Base-by-base conservation (phyloP, 2,113 vertebrate genomes). In the Pomatostomus ruficeps region DNA sequence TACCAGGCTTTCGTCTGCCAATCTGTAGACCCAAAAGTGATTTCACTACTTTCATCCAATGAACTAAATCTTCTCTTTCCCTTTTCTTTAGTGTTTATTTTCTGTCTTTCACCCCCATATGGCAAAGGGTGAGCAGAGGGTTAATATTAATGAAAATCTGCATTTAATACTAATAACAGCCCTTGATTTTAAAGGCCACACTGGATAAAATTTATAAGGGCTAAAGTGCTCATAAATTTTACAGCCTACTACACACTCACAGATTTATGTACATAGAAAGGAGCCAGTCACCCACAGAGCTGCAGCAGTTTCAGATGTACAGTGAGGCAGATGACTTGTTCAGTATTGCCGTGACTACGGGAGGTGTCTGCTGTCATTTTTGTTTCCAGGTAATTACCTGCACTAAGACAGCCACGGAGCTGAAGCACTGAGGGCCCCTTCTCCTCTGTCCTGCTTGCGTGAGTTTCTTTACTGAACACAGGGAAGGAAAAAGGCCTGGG, bases 161-260 rank as follows among this genome's bases (percentile, higher is more conserved):
- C 61, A 83, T n/a, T 75, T 83, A 97, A 94, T 15, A 80, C 68
- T 61, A 96, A 89, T 88, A 87, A 88, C 93, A 84, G 94, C n/a
- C 36, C 81, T 96, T 73, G 51, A n/a, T 93, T 96, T 97, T 96
- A 96, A 97, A 96, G 86, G 79, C 79, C 55, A 95, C 79, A 94
- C 55, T 91, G 94, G 67, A 93, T 93, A 96, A 96, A 97, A 97
- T 95, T 95, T 96, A 72, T 91, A 96, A 86, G 57, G 59, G n/a
- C 57, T 93, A 59, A 95, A 96, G 91, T 78, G 63, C 55, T 91
- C 84, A 94, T 96, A 96, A 97, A 96, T 97, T 95, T 96, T 89
- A 96, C 70, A 93, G 48, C 33, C 52, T 89, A 82, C 70, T 91
- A 88, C 71, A 89, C 75, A 94, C 59, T 85, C 96, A 52, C 81